A percentile compares a stretch with the other conserved stretches of the same genome.
These are phyloP conservation scores for Harpagifer antarcticus DNA, from an alignment of 2,797 vertebrate genomes.

Conservation along the genomic window DNA sequence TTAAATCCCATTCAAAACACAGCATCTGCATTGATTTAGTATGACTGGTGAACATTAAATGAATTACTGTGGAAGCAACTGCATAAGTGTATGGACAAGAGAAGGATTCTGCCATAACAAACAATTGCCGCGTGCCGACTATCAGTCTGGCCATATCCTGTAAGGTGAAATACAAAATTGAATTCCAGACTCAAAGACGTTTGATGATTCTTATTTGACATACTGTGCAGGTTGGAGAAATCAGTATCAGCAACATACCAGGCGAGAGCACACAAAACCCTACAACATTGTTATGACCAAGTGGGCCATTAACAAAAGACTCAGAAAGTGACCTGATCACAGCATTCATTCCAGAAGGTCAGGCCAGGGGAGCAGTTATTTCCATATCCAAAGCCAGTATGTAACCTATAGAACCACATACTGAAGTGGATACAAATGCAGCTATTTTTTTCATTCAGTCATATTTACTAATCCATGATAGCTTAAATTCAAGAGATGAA, in stretches of 20 bases:
- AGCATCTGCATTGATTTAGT: background rate
- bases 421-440: background rate
- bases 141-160: background rate
- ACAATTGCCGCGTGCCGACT: background rate
- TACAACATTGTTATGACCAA: background rate
- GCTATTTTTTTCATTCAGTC: background rate
- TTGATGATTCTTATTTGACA: background rate
- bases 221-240: background rate
- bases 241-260: background rate
- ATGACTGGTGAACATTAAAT: background rate
- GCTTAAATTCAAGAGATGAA: background rate
- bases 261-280: background rate
- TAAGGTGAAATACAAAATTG: background rate
- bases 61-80: background rate
- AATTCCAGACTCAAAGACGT: background rate
- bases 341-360: background rate
- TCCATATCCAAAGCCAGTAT: background rate
- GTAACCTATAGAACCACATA: background rate
- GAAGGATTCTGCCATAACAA: background rate
- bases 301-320: background rate
- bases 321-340: background rate
- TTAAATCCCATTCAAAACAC: background rate
- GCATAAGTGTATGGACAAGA: background rate
- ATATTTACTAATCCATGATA: background rate
- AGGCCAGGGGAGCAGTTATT: too few species aligned